Conservation (phyloP, 2,888 invertebrate species). For the Criorhina ranunculi region DNA sequence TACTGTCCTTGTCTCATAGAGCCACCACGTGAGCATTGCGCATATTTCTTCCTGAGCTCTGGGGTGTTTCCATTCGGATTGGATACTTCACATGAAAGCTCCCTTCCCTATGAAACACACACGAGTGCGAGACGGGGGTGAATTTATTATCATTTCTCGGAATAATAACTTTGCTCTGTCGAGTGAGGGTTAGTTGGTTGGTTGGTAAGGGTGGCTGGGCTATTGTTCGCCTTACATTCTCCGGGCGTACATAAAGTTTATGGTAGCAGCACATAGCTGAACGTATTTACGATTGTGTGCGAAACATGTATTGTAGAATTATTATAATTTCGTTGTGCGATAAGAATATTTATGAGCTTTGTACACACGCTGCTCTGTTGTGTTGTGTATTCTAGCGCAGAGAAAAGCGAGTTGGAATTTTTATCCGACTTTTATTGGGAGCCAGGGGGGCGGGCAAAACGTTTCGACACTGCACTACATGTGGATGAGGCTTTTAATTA, state of each 20-base stretch:
- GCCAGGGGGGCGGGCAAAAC: background rate
- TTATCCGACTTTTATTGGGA: conserved; percentile 45
- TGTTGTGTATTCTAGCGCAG: conserved; percentile 17
- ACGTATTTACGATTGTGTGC: conserved; percentile 63
- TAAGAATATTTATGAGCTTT: conserved; percentile 75
- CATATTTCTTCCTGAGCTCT: conserved; percentile 57
- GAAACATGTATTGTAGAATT: conserved; percentile 64
- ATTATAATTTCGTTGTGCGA: conserved; percentile 74
- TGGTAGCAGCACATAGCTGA: conserved; percentile 63
- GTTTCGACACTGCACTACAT: conserved; percentile 34
- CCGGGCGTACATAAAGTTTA: conserved; percentile 71
- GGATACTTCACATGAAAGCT: conserved; percentile 70
- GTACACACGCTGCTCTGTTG: conserved; percentile 40
- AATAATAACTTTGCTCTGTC: conserved; percentile 61
- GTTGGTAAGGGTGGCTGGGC: conserved; percentile 45
- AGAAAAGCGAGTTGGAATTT: conserved; percentile 62
- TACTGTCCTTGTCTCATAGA: background rate
- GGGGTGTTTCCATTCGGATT: conserved; percentile 62
- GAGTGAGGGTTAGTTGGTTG: conserved; percentile 50
- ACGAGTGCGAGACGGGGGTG: conserved; percentile 39
- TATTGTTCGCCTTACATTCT: conserved; percentile 54
- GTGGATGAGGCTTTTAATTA: conserved; percentile 57
- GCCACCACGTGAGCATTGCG: conserved; percentile 62
- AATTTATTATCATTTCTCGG: conserved; percentile 72
- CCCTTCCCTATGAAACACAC: conserved; percentile 32